phyloP scores from a whole-genome alignment of 2,888 invertebrate species.

The Amphipoea oculea region DNA sequence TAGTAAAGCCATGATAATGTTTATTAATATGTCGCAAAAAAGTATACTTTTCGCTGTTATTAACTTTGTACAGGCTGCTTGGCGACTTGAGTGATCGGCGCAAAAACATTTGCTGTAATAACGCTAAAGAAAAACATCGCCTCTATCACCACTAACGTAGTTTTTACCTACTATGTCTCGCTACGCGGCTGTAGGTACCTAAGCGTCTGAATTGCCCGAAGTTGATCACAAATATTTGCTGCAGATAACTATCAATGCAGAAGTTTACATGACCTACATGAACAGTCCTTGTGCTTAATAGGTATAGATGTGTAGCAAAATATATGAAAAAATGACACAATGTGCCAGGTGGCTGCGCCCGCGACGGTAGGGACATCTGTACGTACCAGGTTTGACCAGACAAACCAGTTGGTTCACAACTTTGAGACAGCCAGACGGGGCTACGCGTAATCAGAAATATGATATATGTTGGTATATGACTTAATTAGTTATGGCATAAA shows the following conservation, averaged over 20 bases:
- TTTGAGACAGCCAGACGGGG: conserved; percentile 39
- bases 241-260: conserved; percentile 59
- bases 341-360: conserved; percentile 53
- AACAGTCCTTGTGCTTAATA: conserved; percentile 80
- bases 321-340: conserved; percentile 64
- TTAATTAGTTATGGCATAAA: conserved; percentile 39
- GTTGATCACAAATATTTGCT: conserved; percentile 68
- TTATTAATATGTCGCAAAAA: neutral
- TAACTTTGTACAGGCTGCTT: conserved; percentile 10
- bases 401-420: conserved; percentile 60
- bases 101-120: conserved; percentile 22
- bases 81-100: neutral
- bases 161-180: neutral
- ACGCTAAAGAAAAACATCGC: conserved; percentile 9
- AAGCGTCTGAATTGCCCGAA: conserved; percentile 26
- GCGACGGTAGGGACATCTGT: conserved; percentile 52
- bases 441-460: conserved; percentile 49
- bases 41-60: conserved; percentile 16
- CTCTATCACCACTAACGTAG: neutral
- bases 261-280: conserved; percentile 76
- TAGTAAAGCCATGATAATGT: neutral
- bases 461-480: conserved; percentile 25
- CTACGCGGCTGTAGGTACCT: neutral
- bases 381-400: conserved; percentile 47
- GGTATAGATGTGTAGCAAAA: conserved; percentile 70